phyloP scores from a whole-genome alignment of 2,797 vertebrate species.

The Streptopelia turtur region DNA sequence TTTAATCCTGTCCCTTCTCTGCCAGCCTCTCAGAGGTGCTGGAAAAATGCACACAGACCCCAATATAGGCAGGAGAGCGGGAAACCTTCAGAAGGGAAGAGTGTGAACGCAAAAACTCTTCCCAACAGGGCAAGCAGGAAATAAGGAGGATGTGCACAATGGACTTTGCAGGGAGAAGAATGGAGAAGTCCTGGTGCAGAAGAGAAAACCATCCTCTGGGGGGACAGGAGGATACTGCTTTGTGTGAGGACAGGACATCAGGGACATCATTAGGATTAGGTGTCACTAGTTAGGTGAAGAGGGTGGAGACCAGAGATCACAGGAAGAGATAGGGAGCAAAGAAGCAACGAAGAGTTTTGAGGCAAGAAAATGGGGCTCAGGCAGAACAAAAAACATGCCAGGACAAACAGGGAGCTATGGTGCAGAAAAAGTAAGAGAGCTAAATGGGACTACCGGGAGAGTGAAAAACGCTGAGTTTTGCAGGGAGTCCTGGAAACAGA shows the following conservation, averaged over 20 bases:
- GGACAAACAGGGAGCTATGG: neutral
- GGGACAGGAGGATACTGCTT: neutral
- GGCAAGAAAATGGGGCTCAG: neutral
- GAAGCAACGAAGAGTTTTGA: neutral
- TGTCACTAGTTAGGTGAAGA: neutral
- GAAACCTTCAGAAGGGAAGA: neutral
- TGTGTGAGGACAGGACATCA: neutral
- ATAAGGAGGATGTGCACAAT: neutral
- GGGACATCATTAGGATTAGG: neutral
- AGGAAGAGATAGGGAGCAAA: neutral
- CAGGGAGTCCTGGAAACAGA: neutral
- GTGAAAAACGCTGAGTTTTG: neutral
- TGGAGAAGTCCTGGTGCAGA: neutral
- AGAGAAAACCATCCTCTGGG: neutral
- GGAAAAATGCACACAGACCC: neutral
- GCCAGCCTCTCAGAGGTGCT: neutral
- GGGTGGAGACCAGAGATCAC: neutral
- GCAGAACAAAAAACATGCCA: neutral
- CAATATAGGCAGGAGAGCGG: neutral
- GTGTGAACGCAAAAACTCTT: neutral
- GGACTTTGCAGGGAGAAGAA: neutral
- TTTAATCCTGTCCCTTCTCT: neutral
- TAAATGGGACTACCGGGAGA: neutral
- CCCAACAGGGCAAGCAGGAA: neutral
- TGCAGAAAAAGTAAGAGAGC: neutral